Percentiles rank a stretch among this genome's conserved stretches.
These are phyloP conservation scores for Bradypodion pumilum DNA, from an alignment of 2,797 vertebrate species.

Conservation along the genomic window DNA sequence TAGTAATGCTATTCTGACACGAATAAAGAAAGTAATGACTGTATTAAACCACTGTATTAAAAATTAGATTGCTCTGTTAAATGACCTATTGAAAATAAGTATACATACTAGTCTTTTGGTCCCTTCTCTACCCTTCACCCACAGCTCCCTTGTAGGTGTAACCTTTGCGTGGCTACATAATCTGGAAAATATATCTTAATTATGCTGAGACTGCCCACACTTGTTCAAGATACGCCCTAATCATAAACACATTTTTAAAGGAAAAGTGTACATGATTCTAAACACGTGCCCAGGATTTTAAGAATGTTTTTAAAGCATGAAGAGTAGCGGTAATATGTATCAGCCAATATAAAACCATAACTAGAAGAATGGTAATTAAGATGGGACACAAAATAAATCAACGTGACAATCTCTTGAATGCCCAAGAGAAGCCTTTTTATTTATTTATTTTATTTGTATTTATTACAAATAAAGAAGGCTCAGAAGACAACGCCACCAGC, in stretches of 20 bases:
- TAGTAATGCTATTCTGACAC: no score
- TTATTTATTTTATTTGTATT: no score
- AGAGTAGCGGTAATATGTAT: not conserved
- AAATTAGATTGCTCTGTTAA: no score
- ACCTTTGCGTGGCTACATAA: not conserved
- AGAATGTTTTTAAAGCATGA: not conserved
- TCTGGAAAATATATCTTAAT: not conserved
- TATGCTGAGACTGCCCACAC: not conserved
- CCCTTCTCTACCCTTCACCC: no score
- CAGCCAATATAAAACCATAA: not conserved
- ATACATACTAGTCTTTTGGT: not conserved
- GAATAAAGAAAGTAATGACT: no score
- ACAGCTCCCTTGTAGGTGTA: not conserved
- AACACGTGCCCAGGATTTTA: not conserved
- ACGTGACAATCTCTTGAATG: not conserved
- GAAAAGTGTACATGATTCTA: not conserved
- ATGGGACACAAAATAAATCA: conserved; percentile 1
- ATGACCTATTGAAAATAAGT: not conserved
- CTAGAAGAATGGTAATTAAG: not conserved
- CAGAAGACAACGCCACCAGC: no score
- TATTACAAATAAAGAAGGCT: no score
- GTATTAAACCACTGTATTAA: no score
- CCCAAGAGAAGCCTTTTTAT: conserved; percentile 20
- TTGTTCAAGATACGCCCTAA: not conserved
- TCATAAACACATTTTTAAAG: not conserved